Evolutionary conservation across 53 echinoderm and acorn worm genomes (phyloP).

Genomic region (Henricia sp.): DNA sequence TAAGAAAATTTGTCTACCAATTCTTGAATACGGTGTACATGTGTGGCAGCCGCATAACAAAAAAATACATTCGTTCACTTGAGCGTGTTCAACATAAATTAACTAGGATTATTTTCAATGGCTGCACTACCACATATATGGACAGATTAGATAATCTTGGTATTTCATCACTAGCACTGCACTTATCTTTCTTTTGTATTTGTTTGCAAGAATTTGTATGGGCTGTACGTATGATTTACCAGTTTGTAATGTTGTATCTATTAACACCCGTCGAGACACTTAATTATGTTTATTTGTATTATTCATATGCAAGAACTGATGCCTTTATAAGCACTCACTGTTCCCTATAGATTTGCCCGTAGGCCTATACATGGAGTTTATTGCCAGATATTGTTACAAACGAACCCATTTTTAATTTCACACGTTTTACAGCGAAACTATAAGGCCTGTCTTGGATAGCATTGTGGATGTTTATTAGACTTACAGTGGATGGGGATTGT

Average conservation of each 20-base stretch:
- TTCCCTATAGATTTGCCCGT: background rate
- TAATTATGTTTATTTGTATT: background rate
- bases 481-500: too few relatives aligned
- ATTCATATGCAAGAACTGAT: background rate
- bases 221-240: background rate
- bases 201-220: background rate
- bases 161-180: background rate
- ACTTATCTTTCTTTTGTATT: background rate
- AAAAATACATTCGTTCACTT: background rate
- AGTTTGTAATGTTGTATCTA: background rate
- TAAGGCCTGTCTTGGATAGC: too few relatives aligned
- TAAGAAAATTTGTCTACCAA: background rate
- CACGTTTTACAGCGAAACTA: too few relatives aligned
- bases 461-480: too few relatives aligned
- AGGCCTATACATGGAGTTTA: background rate
- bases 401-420: background rate
- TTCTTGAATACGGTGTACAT: background rate
- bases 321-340: background rate
- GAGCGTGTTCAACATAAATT: slow-evolving; percentile 8
- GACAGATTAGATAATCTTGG: background rate
- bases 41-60: background rate
- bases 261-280: background rate
- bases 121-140: background rate
- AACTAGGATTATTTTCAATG: slow-evolving; percentile 10
- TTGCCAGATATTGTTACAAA: background rate